Evolutionary conservation across 2,113 vertebrate species (phyloP), one percentile per base, ranked within the genome.

Genomic region (Morone saxatilis): DNA sequence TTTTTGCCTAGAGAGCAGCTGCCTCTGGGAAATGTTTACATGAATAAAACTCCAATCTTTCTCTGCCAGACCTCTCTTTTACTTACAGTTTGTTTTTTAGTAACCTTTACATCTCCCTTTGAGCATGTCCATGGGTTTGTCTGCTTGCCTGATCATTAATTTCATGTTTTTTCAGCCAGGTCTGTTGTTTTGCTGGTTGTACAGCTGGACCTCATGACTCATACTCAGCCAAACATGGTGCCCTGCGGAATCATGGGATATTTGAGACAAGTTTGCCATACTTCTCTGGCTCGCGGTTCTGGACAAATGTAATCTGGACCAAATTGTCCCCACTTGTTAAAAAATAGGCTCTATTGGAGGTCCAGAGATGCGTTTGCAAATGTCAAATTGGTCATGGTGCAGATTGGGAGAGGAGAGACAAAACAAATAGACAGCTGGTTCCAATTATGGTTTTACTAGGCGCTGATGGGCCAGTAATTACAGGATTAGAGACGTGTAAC

Each of bases 401-500:
- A 87, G 81, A 87, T 72, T 88, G 88, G 90, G 86, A 83, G 78
- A 87, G 86, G 80, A 81, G 91, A 91, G 83, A 84, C 73, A 90
- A 93, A 94, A 95, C 91, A 94, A 93, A 92, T 83, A 92, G 92
- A 91, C 94, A 95, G 91, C 93, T 95, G 92, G 78, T 95, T 92
- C 91, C 91, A 95, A 94, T 95, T 93, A 94, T 90, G 89, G 91
- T 92, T 95, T 92, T 94, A 93, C 94, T 92, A 92, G 92, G 94
- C 90, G 51, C 91, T 95, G 93, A 95, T 94, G 90, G 92, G 83
- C 88, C 87, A 88, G 91, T 95, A 95, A 95, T 96, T 94, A 94
- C 90, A 89, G 94, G 92, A 94, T 95, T 94, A 94, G 90, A 91
- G 88, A 93, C 76, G 84, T 95, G 90, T 93, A 94, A 93, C 92